Evolutionary conservation across 1,140 invertebrate species (phyloP), one percentile per base, ranked within the genome.

Genomic region (Ditylenchus dipsaci): DNA sequence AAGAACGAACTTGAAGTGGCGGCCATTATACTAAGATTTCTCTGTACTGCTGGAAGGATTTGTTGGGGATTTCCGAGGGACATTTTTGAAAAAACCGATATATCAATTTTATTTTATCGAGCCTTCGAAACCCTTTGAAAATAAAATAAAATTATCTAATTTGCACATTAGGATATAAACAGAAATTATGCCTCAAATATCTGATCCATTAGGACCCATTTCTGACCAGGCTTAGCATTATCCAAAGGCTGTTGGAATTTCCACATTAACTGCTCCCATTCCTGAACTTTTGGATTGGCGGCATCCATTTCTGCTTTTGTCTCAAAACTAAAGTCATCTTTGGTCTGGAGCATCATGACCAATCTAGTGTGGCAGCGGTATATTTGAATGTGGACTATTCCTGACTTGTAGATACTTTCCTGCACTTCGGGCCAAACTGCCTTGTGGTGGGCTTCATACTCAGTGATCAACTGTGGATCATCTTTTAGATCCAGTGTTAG

Each of bases 221-320:
- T 53, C 15, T 53, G 49, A 17, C 49, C 49, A 8, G 49, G 49
- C 8, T 53, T 17, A 3, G 49, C 49, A 53, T 53, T 26, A 5
- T 1, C 23, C 23, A 53, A 19, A 8, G 49, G 49, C 49, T 53
- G 49, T 26, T 53, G 49, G 15, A 53, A 53, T 15, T 53, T 53
- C 49, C 49, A 53, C 49, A 53, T 53, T 8, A 53, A 15, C 15
- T 53, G n/a, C 49, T 53, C 49, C 49, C 49, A 53, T 53, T 53
- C 3, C 8, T 26, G 49, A 3, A 53, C 49, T 53, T 53, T 53
- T 26, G 49, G n/a, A 17, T 53, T 53, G 3, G 49, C 23, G 3
- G 8, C 3, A 26, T 53, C 49, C 49, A 53, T 53, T 53, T 53
- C 49, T 21, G 49, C 49, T 53, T 53, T 53, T 15, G 3, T 53